Evolutionary conservation across 2,797 vertebrate genomes (phyloP).

Genomic region (Hydrolagus colliei): DNA sequence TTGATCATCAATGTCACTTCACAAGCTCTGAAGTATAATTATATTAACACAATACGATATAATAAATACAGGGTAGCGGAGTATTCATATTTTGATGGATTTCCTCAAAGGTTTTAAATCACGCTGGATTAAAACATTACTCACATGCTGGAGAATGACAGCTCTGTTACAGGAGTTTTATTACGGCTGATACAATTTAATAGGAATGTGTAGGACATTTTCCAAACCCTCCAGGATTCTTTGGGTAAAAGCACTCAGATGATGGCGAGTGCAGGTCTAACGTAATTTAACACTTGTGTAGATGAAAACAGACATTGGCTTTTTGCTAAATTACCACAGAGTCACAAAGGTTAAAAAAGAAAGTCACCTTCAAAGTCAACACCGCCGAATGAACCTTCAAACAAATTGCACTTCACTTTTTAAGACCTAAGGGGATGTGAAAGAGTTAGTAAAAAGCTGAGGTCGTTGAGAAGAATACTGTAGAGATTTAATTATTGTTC

Average conservation of each 20-base stretch:
- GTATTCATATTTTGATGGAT: constrained; percentile 30
- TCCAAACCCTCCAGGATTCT: constrained; percentile 1
- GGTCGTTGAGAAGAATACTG: neutral
- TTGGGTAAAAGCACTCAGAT: constrained; percentile 29
- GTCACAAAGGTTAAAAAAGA: constrained; percentile 17
- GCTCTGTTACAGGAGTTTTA: constrained; percentile 28
- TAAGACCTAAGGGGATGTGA: neutral
- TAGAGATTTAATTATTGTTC: neutral
- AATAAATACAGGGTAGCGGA: constrained; percentile 20
- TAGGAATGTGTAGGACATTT: constrained; percentile 28
- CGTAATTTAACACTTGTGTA: neutral
- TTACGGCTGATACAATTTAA: constrained; percentile 31
- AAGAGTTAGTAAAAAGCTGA: neutral
- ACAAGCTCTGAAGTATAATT: constrained; percentile 22
- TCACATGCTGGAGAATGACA: constrained; percentile 26
- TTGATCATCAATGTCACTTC: constrained; percentile 18
- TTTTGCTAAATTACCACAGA: neutral
- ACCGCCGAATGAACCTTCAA: neutral
- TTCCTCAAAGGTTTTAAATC: constrained; percentile 21
- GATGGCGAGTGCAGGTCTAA: neutral
- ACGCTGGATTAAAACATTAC: constrained; percentile 30
- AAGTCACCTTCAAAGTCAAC: constrained; percentile 27
- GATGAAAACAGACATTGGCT: constrained; percentile 29
- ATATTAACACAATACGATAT: constrained; percentile 28
- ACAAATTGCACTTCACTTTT: neutral